Base-by-base conservation (phyloP, 2,113 vertebrate genomes). In the Bombycilla garrulus region DNA sequence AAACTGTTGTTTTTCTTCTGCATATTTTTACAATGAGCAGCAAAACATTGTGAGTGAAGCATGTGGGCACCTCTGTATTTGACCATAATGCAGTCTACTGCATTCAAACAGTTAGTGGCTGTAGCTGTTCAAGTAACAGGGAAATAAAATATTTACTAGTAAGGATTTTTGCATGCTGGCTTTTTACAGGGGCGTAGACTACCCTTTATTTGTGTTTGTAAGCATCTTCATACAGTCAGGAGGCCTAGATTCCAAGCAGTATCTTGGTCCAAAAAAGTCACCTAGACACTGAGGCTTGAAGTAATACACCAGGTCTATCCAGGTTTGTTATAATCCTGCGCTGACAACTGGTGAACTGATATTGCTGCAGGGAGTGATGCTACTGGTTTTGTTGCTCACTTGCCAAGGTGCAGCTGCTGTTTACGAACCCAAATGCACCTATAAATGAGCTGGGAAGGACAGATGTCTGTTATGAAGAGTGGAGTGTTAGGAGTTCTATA, bases 401-500 rank as follows among this genome's bases (percentile, higher is more conserved):
- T 71, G 58, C 44, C 36, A 54, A 44, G 16, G 28, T 66, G 48
- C 28, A 64, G 62, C 54, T 80, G 57, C 62, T 88, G 22, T 67
- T 84, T 9, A 5, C 6, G 24, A 2, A 83, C 22, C 29, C 38
- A 42, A 91, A 67, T 15, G 19, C 22, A 57, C 22, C n/a, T 36
- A 1, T 33, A 40, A 80, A 72, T 18, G 56, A 72, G 36, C 13
- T 0, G 2, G 31, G 20, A 72, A 61, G 31, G 28, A 11, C 4
- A 8, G 5, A n/a, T 53, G 5, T 61, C 19, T 73, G 15, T 61
- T 54, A 24, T 12, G 36, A 18, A 54, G 42, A 74, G 51, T 38
- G 6, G 42, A 66, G 12, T 35, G 16, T 15, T 53, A 18, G 0
- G 1, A 66, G 17, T 72, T 11, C 18, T 67, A 1, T 22, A 54